Conservation (phyloP, 35 echinoderm and acorn worm genomes). For the Nesometra sesokonis region DNA sequence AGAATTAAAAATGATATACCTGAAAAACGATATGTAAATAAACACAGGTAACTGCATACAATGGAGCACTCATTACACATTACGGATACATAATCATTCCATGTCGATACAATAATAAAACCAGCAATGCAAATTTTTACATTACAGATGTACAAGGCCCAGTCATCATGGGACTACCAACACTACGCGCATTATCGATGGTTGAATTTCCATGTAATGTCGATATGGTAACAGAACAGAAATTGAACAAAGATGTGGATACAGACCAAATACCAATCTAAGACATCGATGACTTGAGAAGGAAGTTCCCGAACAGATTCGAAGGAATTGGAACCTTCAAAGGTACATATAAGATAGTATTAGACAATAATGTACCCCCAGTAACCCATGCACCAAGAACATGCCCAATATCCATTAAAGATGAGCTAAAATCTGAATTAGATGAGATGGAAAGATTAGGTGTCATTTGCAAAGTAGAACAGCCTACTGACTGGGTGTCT, state of each 20-base stretch:
- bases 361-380: conserved; percentile 18
- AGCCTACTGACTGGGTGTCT: too few species aligned
- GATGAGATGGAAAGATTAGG: too few species aligned
- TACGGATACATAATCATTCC: background rate
- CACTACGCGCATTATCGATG: too few species aligned
- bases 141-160: conserved; percentile 19
- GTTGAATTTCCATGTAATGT: conserved; percentile 15
- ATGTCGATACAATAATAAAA: background rate
- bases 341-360: conserved; percentile 28
- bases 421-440: too few species aligned
- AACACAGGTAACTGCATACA: background rate
- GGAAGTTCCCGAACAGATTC: conserved; percentile 26
- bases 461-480: too few species aligned
- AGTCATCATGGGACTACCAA: conserved; percentile 25
- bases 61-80: background rate
- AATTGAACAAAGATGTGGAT: too few species aligned
- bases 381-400: too few species aligned
- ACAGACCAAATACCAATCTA: too few species aligned
- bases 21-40: background rate
- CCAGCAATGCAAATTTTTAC: conserved; percentile 14
- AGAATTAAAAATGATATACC: background rate
- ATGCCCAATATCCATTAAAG: too few species aligned
- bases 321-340: conserved; percentile 26
- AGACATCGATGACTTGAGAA: background rate
- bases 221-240: background rate